A percentile compares a stretch with the other conserved stretches of the same genome.
Evolutionary conservation across 2,113 vertebrate genomes (phyloP).

Genomic region (Ascaphus truei): DNA sequence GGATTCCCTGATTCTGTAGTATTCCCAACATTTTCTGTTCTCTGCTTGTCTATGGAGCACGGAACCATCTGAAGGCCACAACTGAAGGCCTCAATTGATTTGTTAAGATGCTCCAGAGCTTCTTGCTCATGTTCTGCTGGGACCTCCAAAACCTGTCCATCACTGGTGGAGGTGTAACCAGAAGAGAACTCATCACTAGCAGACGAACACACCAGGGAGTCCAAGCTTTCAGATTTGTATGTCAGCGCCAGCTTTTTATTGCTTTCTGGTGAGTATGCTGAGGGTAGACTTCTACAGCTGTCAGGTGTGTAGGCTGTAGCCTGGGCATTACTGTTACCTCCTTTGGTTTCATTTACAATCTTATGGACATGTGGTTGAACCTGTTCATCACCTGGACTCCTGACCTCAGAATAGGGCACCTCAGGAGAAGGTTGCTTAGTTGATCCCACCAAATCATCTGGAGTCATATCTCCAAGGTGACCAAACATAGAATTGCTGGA

Average conservation of each 20-base stretch:
- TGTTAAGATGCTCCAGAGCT: constrained; percentile 15
- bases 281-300: background rate
- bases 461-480: background rate
- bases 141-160: background rate
- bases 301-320: background rate
- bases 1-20: background rate
- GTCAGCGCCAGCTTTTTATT: background rate
- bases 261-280: background rate
- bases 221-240: constrained; percentile 1
- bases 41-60: constrained; percentile 13
- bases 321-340: no score
- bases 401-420: background rate
- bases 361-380: background rate
- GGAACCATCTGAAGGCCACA: constrained; percentile 14
- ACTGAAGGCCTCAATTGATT: constrained; percentile 16
- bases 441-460: background rate
- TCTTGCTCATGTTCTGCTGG: constrained; percentile 21
- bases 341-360: background rate
- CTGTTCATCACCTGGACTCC: no score
- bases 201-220: constrained; percentile 10
- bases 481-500: background rate
- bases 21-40: background rate
- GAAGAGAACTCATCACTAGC: constrained; percentile 9
- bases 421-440: background rate
- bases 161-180: constrained; percentile 22